Evolutionary conservation across 1,140 invertebrate species (phyloP).

Genomic region (Drosophila biarmipes): DNA sequence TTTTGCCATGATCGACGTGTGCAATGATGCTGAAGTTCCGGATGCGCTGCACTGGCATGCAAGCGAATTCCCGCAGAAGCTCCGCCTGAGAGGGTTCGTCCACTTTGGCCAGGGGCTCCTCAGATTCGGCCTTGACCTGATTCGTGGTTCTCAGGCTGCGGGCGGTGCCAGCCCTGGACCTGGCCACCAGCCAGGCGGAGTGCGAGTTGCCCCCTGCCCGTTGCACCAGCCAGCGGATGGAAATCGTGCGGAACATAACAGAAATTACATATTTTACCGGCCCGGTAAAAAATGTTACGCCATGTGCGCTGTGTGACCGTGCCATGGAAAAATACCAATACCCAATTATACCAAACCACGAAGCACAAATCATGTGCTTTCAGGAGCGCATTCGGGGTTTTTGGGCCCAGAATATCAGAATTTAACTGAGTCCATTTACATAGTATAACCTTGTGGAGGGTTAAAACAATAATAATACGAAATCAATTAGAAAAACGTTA

Average conservation of each 20-base stretch:
- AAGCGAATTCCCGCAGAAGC: slow-evolving; percentile 42
- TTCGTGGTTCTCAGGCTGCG: slow-evolving; percentile 11
- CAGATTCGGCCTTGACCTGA: slow-evolving; percentile 25
- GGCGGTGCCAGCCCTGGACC: neutral
- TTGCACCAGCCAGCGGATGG: slow-evolving; percentile 17
- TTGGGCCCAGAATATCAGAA: neutral
- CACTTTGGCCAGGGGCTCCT: slow-evolving; percentile 6
- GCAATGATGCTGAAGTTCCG: slow-evolving; percentile 98
- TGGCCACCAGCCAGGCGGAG: slow-evolving; percentile 7
- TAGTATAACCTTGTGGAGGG: no score
- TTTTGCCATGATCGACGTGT: slow-evolving; percentile 99
- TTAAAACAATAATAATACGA: no score
- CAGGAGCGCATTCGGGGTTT: neutral
- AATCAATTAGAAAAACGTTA: no score
- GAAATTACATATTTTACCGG: slow-evolving; percentile 10
- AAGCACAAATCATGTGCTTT: neutral
- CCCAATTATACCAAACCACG: neutral
- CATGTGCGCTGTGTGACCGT: slow-evolving; percentile 8
- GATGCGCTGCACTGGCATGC: slow-evolving; percentile 89
- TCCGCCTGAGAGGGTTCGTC: slow-evolving; percentile 26
- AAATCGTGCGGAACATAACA: slow-evolving; percentile 11
- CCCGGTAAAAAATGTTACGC: slow-evolving; percentile 7
- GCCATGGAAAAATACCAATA: neutral
- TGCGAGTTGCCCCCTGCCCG: neutral
- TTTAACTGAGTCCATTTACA: no score